Evolutionary conservation across 2,113 vertebrate genomes (phyloP).

Genomic region (Falcunculus frontatus): DNA sequence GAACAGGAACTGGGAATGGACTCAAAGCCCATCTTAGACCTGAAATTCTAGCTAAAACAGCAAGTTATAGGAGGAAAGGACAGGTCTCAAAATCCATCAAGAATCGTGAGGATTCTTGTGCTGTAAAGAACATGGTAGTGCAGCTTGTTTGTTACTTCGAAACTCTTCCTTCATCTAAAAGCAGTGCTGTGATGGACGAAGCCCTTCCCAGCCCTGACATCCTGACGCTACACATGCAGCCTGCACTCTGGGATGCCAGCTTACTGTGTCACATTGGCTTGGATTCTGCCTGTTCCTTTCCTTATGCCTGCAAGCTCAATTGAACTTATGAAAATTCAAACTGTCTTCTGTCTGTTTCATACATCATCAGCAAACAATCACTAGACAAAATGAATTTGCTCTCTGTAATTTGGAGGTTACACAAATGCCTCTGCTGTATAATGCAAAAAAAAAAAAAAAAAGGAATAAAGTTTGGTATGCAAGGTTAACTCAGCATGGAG

Average conservation of each 20-base stretch:
- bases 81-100: neutral
- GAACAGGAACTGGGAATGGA: neutral
- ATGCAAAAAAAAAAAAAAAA: neutral
- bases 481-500: constrained; percentile 49
- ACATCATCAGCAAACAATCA: constrained; percentile 64
- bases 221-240: constrained; percentile 11
- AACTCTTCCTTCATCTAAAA: constrained; percentile 44
- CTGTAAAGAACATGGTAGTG: neutral
- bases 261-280: constrained; percentile 41
- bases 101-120: neutral
- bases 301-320: constrained; percentile 46
- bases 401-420: constrained; percentile 36
- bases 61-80: neutral
- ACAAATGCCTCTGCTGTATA: constrained; percentile 13
- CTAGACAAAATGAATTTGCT: constrained; percentile 62
- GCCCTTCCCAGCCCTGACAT: constrained; percentile 37
- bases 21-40: neutral
- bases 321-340: constrained; percentile 65
- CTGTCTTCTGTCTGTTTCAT: constrained; percentile 58
- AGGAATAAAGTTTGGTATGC: constrained; percentile 19
- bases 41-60: neutral
- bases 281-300: constrained; percentile 35
- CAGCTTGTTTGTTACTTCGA: constrained; percentile 36
- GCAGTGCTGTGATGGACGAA: constrained; percentile 33
- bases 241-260: neutral